Evolutionary conservation across 2,113 vertebrate species (phyloP).

Genomic region (Syngnathus typhle): DNA sequence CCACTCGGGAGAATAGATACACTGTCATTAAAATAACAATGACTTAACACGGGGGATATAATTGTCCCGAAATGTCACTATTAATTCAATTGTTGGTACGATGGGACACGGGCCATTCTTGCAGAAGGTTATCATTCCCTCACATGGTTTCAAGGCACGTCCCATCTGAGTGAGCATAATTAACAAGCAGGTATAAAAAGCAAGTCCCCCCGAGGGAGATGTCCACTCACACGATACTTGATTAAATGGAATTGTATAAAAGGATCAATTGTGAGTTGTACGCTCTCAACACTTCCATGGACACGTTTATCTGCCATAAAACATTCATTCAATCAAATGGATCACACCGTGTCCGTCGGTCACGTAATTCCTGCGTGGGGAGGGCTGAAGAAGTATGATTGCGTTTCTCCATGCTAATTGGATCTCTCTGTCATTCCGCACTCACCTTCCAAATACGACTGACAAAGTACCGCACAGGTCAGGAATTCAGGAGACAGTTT

Average conservation of each 20-base stretch:
- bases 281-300: slow-evolving; percentile 50
- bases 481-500: slow-evolving; percentile 44
- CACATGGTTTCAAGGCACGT: slow-evolving; percentile 28
- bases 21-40: background rate
- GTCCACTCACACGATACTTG: slow-evolving; percentile 68
- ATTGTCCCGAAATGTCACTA: background rate
- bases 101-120: slow-evolving; percentile 15
- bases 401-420: slow-evolving; percentile 49
- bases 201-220: slow-evolving; percentile 47
- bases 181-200: slow-evolving; percentile 57
- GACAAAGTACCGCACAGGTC: slow-evolving; percentile 55
- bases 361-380: background rate
- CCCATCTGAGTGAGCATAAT: slow-evolving; percentile 58
- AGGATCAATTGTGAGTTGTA: slow-evolving; percentile 56
- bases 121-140: slow-evolving; percentile 29
- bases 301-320: slow-evolving; percentile 39
- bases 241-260: slow-evolving; percentile 67
- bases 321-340: slow-evolving; percentile 57
- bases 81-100: background rate
- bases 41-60: background rate
- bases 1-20: background rate
- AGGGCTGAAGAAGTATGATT: background rate
- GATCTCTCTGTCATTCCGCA: slow-evolving; percentile 21
- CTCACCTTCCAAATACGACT: slow-evolving; percentile 42
- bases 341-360: slow-evolving; percentile 22